These are phyloP conservation scores for Heterotilapia buettikoferi DNA, from an alignment of 2,113 vertebrate species.

Conservation along the genomic window DNA sequence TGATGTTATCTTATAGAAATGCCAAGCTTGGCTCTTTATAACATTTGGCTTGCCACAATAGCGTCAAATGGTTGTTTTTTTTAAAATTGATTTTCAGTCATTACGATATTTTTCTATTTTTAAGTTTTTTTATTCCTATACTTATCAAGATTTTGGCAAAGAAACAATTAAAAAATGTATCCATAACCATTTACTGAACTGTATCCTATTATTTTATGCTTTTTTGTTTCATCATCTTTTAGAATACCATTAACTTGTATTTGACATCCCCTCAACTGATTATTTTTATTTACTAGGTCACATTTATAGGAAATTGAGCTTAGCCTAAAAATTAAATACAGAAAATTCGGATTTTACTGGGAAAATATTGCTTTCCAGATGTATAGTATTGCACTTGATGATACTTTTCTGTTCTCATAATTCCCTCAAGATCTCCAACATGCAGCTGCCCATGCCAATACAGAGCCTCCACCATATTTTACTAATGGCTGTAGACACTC, in stretches of 20 bases:
- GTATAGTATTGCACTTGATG: neutral
- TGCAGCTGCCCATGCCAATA: neutral
- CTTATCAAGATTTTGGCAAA: neutral
- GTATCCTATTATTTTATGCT: neutral
- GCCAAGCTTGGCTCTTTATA: neutral
- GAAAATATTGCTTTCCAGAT: neutral
- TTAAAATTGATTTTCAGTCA: neutral
- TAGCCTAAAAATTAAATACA: too few relatives aligned
- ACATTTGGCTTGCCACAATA: neutral
- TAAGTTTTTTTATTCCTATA: neutral
- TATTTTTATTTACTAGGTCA: neutral
- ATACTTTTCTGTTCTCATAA: neutral
- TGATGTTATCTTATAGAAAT: neutral
- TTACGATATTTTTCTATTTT: fast-evolving
- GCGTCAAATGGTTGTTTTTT: neutral
- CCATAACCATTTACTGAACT: neutral
- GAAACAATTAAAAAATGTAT: neutral
- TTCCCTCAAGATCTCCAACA: too few relatives aligned
- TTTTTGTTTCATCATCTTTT: neutral
- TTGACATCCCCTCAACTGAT: neutral
- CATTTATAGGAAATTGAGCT: neutral
- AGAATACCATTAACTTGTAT: neutral
- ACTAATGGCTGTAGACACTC: neutral
- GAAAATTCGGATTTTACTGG: too few relatives aligned
- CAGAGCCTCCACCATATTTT: neutral